Conservation (phyloP, 2,113 vertebrate species). For the Mus spicilegus region DNA sequence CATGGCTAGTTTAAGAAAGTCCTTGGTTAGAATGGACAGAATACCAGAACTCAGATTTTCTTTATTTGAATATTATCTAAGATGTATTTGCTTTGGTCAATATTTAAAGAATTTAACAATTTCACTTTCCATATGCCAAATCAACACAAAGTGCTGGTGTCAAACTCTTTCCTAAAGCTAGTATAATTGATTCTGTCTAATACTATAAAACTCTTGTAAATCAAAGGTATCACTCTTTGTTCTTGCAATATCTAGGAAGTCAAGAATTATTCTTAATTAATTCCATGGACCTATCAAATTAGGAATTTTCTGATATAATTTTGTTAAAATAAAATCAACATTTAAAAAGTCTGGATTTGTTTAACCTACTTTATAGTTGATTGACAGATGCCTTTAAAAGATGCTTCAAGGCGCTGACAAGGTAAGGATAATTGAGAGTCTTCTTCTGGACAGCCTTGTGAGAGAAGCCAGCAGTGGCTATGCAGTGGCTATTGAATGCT, state of each 20-base stretch:
- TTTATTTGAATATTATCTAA: constrained; percentile 32
- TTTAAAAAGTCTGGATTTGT: background rate
- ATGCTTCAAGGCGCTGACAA: background rate
- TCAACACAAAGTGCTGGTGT: background rate
- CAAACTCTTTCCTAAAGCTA: background rate
- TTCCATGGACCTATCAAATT: background rate
- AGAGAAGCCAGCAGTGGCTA: background rate
- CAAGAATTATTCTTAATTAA: background rate
- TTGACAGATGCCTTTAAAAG: background rate
- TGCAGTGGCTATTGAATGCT: background rate
- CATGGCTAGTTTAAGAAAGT: background rate
- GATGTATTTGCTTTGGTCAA: background rate
- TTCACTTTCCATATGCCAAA: background rate
- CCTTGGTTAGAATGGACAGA: constrained; percentile 38
- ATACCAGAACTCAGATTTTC: constrained; percentile 39
- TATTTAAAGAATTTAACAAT: constrained; percentile 8
- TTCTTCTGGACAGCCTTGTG: background rate
- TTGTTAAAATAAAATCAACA: background rate
- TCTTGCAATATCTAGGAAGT: background rate
- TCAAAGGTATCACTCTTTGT: background rate
- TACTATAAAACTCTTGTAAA: background rate
- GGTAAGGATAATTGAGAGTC: background rate
- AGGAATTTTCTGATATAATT: background rate
- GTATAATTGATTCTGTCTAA: background rate
- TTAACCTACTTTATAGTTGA: background rate